These are phyloP conservation scores for Asteroscopus sphinx DNA, from an alignment of 2,888 invertebrate species.

Conservation along the genomic window DNA sequence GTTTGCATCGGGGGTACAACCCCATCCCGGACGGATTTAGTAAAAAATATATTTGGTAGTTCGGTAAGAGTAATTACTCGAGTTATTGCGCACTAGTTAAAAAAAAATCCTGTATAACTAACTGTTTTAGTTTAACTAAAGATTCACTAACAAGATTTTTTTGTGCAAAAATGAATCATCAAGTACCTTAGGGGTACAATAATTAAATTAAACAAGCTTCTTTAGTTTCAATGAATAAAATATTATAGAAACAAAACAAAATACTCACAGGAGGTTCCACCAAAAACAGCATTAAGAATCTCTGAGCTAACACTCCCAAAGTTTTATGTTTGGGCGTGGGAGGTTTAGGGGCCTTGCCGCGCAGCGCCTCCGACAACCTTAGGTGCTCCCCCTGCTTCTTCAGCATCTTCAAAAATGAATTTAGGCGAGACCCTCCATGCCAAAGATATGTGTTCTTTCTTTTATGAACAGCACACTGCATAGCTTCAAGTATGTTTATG, in stretches of 20 bases:
- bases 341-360: slow-evolving; percentile 84
- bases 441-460: slow-evolving; percentile 92
- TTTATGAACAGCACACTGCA: slow-evolving; percentile 92
- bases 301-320: slow-evolving; percentile 92
- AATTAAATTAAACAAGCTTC: too few species aligned
- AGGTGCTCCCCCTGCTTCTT: slow-evolving; percentile 90
- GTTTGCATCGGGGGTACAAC: too few species aligned
- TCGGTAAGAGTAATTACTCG: too few species aligned
- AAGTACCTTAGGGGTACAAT: too few species aligned
- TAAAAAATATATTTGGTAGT: too few species aligned
- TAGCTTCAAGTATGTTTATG: slow-evolving; percentile 92
- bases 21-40: too few species aligned
- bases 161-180: too few species aligned
- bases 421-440: slow-evolving; percentile 91
- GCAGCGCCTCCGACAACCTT: slow-evolving; percentile 86
- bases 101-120: too few species aligned
- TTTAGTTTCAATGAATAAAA: neutral
- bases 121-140: too few species aligned
- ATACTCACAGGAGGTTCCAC: slow-evolving; percentile 90
- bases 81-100: too few species aligned
- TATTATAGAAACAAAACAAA: too few species aligned
- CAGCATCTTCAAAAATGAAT: slow-evolving; percentile 90
- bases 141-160: too few species aligned
- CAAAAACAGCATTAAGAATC: slow-evolving; percentile 93
- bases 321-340: slow-evolving; percentile 91